Conservation (phyloP, 2,113 vertebrate species). For the Gnathonemus longibarbis region DNA sequence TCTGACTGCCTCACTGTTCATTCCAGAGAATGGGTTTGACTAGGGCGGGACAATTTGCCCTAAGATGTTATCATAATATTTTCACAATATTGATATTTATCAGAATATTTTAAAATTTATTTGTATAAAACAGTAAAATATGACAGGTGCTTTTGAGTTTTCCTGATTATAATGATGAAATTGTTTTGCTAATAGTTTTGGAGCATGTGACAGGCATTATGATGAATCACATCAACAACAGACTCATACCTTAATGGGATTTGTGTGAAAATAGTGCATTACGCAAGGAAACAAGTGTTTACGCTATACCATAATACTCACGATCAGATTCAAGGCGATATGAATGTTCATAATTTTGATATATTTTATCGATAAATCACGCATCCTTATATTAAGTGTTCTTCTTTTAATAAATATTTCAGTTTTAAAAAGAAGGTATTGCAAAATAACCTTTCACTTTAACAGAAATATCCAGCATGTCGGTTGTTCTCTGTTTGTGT, state of each 20-base stretch:
- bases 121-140: background rate
- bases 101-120: background rate
- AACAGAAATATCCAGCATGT: slow-evolving; percentile 1
- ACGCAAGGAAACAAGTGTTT: background rate
- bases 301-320: background rate
- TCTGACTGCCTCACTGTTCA: background rate
- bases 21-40: background rate
- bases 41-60: background rate
- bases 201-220: background rate
- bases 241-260: background rate
- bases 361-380: background rate
- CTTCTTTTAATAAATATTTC: background rate
- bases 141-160: background rate
- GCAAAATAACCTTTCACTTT: background rate
- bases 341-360: background rate
- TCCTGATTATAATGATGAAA: background rate
- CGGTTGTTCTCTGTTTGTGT: background rate
- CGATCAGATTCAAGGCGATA: background rate
- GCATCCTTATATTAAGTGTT: background rate
- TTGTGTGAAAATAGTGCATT: background rate
- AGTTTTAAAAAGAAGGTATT: background rate
- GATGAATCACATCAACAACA: background rate
- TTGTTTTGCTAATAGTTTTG: background rate
- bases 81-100: background rate
- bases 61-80: background rate